Evolutionary conservation across 2,888 invertebrate species (phyloP), one percentile per base, ranked within the genome.

Genomic region (Rotaria macrura): DNA sequence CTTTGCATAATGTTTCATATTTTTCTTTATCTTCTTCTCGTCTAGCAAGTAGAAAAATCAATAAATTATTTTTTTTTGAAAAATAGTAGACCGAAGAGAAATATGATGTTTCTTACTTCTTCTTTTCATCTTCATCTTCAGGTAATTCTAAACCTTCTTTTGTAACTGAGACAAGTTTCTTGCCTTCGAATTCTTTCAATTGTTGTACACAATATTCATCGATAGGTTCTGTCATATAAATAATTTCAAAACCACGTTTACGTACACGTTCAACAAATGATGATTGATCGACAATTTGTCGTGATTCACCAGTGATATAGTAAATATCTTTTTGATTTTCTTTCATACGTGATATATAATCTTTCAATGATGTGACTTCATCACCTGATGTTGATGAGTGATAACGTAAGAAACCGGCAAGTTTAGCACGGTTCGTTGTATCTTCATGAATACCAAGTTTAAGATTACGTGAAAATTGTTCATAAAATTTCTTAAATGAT

Each of bases 121-220:
- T 97, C 93, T 96, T 96, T 89, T 97, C 97, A 12, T 94, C 96
- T 87, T 98, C 97, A 90, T 96, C 96, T 90, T 97, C 97, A 0
- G 98, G 98, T 83, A 99, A 93, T 90, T 98, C 97, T 49, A 99
- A 92, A 85, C 98, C 96, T 91, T 99, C 99, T 92, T 98, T 99
- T 88, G 97, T 97, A 84, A 99, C 97, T 0, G 96, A 97, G 0
- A 97, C 96, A 43, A 99, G 92, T 88, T 95, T 94, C 91, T 97
- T 97, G 88, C 96, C 97, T 89, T 99, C 97, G 90, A 95, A 98
- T 90, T 99, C 98, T 92, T 95, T 97, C 93, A 99, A 93, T 91
- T 99, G 97, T 91, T 99, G 98, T 43, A 97, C 96, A 88, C 97
- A 96, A 90, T 99, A 99, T 92, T 99, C 98, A 92, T 99, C 99